phyloP scores from a whole-genome alignment of 2,888 invertebrate species.

The Dicroscelio sp. region DNA sequence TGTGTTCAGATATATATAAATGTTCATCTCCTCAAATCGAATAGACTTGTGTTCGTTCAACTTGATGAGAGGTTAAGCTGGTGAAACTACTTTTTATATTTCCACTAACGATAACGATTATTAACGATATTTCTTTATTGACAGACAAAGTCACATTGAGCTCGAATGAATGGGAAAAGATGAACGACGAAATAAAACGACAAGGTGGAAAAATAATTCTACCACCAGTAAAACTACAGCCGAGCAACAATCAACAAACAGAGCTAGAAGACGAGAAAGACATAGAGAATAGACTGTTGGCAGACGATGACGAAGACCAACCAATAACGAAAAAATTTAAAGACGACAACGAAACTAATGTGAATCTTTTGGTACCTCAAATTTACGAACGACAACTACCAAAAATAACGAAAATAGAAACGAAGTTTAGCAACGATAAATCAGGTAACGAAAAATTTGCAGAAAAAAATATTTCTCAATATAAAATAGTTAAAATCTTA shows the following conservation, averaged over 20 bases:
- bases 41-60: background rate
- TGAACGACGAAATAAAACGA: background rate
- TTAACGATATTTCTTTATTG: background rate
- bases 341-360: background rate
- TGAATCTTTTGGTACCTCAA: background rate
- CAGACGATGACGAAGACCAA: background rate
- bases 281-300: background rate
- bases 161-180: background rate
- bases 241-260: background rate
- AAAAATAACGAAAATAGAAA: background rate
- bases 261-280: background rate
- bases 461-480: background rate
- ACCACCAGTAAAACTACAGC: background rate
- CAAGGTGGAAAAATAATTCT: background rate
- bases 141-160: background rate
- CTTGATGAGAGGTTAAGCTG: background rate
- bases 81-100: no score
- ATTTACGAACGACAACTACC: background rate
- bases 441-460: background rate
- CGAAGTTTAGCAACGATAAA: background rate
- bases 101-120: background rate
- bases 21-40: background rate
- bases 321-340: background rate
- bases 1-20: background rate
- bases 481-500: background rate